These are phyloP conservation scores for Asteroscopus sphinx DNA, from an alignment of 2,888 invertebrate species.

Conservation along the genomic window DNA sequence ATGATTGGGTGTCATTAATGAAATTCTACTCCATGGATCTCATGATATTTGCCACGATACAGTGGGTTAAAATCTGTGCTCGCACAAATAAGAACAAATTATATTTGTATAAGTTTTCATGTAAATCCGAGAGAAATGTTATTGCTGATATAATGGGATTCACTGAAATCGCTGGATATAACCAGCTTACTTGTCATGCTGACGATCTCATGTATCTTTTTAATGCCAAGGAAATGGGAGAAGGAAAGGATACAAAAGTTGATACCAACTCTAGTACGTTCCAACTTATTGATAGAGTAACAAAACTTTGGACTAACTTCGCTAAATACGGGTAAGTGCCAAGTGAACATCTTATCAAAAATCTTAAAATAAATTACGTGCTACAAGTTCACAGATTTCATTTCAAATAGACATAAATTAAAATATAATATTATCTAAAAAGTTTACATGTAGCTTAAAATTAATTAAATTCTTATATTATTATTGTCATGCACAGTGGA, in stretches of 20 bases:
- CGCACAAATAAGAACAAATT: slow-evolving; percentile 56
- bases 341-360: too few species aligned
- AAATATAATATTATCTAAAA: too few species aligned
- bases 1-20: slow-evolving; percentile 55
- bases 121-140: slow-evolving; percentile 63
- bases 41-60: slow-evolving; percentile 53
- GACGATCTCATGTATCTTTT: slow-evolving; percentile 69
- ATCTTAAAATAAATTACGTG: too few species aligned
- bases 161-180: slow-evolving; percentile 37
- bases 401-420: too few species aligned
- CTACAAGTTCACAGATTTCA: too few species aligned
- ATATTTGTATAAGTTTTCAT: slow-evolving; percentile 65
- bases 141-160: slow-evolving; percentile 44
- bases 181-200: slow-evolving; percentile 54
- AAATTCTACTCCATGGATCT: slow-evolving; percentile 45
- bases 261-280: slow-evolving; percentile 49
- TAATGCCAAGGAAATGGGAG: slow-evolving; percentile 38
- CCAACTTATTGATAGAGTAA: slow-evolving; percentile 61
- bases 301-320: slow-evolving; percentile 69
- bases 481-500: too few species aligned
- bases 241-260: slow-evolving; percentile 31
- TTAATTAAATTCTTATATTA: too few species aligned
- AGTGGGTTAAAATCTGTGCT: slow-evolving; percentile 58
- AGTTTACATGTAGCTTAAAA: too few species aligned
- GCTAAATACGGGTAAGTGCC: slow-evolving; percentile 72